Evolutionary conservation across 2,113 vertebrate genomes (phyloP).

Genomic region (Halichoerus grypus): DNA sequence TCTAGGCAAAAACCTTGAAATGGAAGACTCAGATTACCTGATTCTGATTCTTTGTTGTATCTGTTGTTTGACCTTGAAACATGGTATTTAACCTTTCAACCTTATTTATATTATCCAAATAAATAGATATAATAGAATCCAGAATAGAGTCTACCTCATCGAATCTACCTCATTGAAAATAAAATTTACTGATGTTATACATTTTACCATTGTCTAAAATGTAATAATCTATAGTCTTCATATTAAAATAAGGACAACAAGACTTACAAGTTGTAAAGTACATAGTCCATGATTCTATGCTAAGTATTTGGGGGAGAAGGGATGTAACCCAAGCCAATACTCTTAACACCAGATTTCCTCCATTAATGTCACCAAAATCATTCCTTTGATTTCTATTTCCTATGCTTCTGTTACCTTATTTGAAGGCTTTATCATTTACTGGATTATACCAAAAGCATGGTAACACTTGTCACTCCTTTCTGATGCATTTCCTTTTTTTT

Average conservation of each 20-base stretch:
- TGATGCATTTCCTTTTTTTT: background rate
- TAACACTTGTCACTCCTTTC: background rate
- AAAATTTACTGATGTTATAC: background rate
- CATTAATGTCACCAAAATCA: constrained; percentile 2
- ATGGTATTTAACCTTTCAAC: background rate
- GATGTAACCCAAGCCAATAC: background rate
- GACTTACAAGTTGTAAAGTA: background rate
- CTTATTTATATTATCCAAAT: background rate
- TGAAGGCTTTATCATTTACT: background rate
- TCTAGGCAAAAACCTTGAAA: background rate
- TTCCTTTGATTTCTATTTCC: background rate
- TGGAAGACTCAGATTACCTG: background rate
- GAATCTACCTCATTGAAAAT: background rate
- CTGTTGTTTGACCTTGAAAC: background rate
- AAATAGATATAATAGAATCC: background rate
- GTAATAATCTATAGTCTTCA: background rate
- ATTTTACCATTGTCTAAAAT: background rate
- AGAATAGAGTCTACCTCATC: background rate
- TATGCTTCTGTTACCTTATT: background rate
- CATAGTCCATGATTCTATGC: background rate
- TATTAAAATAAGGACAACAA: background rate
- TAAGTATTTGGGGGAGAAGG: background rate
- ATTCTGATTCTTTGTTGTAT: background rate
- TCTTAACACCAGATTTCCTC: background rate
- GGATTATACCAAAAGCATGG: background rate